phyloP scores from a whole-genome alignment of 1,140 invertebrate species.

The Mactra quadrangularis region DNA sequence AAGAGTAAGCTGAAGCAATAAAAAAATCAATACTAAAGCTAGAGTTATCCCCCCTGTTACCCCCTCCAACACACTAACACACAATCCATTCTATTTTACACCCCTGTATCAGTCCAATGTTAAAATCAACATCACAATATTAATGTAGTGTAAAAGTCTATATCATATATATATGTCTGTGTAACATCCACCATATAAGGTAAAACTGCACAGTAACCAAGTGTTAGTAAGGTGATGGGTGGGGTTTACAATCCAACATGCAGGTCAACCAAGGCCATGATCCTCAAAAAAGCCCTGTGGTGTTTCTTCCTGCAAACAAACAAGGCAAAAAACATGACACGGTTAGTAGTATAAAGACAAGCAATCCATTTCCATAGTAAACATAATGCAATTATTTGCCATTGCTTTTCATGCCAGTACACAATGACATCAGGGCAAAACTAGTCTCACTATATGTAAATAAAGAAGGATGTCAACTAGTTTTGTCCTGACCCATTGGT shows the following conservation, averaged over 20 bases:
- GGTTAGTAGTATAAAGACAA: no score
- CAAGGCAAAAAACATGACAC: slow-evolving; percentile 16
- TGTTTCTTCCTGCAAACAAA: slow-evolving; percentile 93
- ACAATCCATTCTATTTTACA: background rate
- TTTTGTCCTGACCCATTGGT: no score
- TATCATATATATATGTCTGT: background rate
- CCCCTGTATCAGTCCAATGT: background rate
- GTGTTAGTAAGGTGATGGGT: slow-evolving; percentile 63
- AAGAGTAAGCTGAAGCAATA: no score
- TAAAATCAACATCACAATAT: background rate
- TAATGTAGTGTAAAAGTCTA: background rate
- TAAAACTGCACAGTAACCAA: slow-evolving; percentile 1
- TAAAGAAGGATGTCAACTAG: no score
- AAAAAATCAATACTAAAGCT: no score
- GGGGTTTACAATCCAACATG: slow-evolving; percentile 58
- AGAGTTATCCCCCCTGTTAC: background rate
- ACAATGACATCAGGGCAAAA: no score
- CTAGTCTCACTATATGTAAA: no score
- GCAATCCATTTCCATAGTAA: no score
- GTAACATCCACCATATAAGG: background rate
- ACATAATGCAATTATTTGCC: no score
- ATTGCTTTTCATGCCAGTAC: no score
- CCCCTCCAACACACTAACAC: background rate
- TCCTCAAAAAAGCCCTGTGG: slow-evolving; percentile 99
- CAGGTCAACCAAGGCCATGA: slow-evolving; percentile 95